phyloP scores from a whole-genome alignment of 2,113 vertebrate genomes.

The Dasypus novemcinctus region DNA sequence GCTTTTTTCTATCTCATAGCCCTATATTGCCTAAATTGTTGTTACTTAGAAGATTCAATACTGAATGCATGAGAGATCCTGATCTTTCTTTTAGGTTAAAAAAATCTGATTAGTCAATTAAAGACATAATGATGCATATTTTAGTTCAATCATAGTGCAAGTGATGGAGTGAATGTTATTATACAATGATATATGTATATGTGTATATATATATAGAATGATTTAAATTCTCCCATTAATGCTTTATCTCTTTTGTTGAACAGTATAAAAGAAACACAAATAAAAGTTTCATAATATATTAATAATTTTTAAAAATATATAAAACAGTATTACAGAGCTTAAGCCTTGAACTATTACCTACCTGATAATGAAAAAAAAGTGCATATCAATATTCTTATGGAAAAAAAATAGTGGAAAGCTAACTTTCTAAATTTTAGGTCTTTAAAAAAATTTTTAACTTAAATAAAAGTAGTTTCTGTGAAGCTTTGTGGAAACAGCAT shows the following conservation, averaged over 20 bases:
- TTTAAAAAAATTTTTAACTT: neutral
- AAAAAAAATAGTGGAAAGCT: neutral
- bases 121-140: neutral
- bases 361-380: neutral
- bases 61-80: neutral
- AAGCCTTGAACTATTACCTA: neutral
- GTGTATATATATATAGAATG: too few species aligned
- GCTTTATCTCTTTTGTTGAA: neutral
- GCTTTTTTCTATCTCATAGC: neutral
- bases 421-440: neutral
- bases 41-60: constrained; percentile 28
- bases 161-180: neutral
- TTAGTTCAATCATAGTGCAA: neutral
- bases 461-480: neutral
- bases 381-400: neutral
- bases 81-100: neutral
- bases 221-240: neutral
- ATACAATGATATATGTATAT: too few species aligned
- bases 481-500: neutral
- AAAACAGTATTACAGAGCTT: neutral
- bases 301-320: neutral
- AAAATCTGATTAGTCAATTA: neutral
- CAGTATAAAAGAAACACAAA: neutral
- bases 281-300: neutral
- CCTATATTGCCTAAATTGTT: neutral